A percentile compares a stretch with the other conserved stretches of the same genome.
These are phyloP conservation scores for Calyptommatus sinebrachiatus DNA, from an alignment of 2,113 vertebrate genomes.

Conservation along the genomic window DNA sequence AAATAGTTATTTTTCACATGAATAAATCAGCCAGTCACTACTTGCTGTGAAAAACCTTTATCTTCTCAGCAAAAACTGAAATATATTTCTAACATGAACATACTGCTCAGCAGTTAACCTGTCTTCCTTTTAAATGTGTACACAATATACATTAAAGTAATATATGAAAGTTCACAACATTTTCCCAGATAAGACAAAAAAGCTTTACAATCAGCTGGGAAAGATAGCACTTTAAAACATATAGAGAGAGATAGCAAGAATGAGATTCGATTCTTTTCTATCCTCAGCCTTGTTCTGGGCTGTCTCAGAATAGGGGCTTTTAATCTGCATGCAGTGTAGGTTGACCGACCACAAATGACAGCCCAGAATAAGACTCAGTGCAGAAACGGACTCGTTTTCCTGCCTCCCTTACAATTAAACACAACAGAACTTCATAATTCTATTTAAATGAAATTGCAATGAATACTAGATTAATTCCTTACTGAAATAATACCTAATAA, in stretches of 20 bases:
- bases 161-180: slow-evolving; percentile 33
- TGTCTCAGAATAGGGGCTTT: no score
- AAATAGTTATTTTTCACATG: slow-evolving; percentile 45
- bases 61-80: slow-evolving; percentile 3
- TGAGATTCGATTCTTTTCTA: neutral
- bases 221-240: slow-evolving; percentile 3
- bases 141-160: slow-evolving; percentile 40
- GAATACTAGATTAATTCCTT: neutral
- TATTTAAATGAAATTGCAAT: neutral
- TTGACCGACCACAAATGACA: no score
- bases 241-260: neutral
- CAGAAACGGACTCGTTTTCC: no score
- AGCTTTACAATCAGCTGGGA: slow-evolving; percentile 42
- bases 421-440: neutral
- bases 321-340: no score
- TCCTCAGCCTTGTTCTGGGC: neutral
- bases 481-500: neutral
- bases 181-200: slow-evolving; percentile 39
- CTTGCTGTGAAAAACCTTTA: slow-evolving; percentile 26
- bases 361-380: no score
- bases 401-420: neutral
- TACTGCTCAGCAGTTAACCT: slow-evolving; percentile 60
- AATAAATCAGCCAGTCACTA: slow-evolving; percentile 38
- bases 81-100: slow-evolving; percentile 50
- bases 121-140: slow-evolving; percentile 32